Evolutionary conservation across 2,797 vertebrate genomes (phyloP).

Genomic region (Ptychadena robeensis): DNA sequence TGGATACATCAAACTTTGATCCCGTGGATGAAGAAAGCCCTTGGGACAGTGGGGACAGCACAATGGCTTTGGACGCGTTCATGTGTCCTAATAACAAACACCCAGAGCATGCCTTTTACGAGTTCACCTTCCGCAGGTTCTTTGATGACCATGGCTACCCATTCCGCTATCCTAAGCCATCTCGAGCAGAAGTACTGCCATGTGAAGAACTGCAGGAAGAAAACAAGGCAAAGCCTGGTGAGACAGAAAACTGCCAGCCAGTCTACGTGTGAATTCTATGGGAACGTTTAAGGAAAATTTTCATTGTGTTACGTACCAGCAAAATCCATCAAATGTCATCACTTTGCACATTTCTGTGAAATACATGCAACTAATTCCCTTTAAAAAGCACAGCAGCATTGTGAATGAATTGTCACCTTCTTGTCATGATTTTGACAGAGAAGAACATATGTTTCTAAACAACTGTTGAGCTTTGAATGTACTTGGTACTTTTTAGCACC

Average conservation of each 20-base stretch:
- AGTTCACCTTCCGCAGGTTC: slow-evolving; percentile 98
- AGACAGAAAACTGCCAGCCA: slow-evolving; percentile 89
- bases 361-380: background rate
- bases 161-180: slow-evolving; percentile 93
- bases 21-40: slow-evolving; percentile 94
- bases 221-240: slow-evolving; percentile 74
- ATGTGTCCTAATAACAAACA: slow-evolving; percentile 86
- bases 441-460: background rate
- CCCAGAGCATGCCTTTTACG: slow-evolving; percentile 96
- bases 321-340: background rate
- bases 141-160: slow-evolving; percentile 97
- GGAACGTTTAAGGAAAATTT: background rate
- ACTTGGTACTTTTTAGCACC: slow-evolving; percentile 13
- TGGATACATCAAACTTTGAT: slow-evolving; percentile 99
- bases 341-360: slow-evolving; percentile 7
- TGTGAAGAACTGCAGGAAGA: slow-evolving; percentile 73
- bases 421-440: background rate
- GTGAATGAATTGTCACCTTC: background rate
- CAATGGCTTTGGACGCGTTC: slow-evolving; percentile 86
- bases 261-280: slow-evolving; percentile 89
- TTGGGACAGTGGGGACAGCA: slow-evolving; percentile 90
- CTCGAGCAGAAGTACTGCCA: slow-evolving; percentile 70
- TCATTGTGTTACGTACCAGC: background rate
- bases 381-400: background rate
- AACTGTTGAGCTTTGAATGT: background rate